phyloP scores from a whole-genome alignment of 2,797 vertebrate genomes.

The Tokudaia muenninki region DNA sequence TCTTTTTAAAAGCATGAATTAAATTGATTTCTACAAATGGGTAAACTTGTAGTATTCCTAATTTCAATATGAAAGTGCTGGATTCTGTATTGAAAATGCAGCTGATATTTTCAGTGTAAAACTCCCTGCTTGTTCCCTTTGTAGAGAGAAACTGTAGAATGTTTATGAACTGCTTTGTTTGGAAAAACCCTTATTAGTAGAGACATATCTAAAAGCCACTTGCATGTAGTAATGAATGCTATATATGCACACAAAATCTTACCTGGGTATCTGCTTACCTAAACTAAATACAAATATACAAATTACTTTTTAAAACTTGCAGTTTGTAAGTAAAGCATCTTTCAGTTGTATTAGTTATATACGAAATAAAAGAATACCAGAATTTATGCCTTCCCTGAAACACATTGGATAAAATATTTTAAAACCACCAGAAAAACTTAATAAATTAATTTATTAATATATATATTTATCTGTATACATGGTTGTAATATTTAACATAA shows the following conservation, averaged over 20 bases:
- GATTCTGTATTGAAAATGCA: slow-evolving; percentile 64
- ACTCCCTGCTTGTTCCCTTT: not conserved
- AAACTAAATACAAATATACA: slow-evolving; percentile 41
- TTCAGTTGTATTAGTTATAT: slow-evolving; percentile 46
- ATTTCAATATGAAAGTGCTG: slow-evolving; percentile 53
- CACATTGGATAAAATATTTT: not conserved
- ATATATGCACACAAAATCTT: not conserved
- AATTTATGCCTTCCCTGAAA: slow-evolving; percentile 53
- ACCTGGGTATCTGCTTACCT: slow-evolving; percentile 9
- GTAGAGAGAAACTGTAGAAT: not conserved
- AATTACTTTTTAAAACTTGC: slow-evolving; percentile 44
- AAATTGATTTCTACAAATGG: slow-evolving; percentile 63
- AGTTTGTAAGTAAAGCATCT: slow-evolving; percentile 38
- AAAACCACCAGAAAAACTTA: slow-evolving; percentile 30
- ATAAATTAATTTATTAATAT: slow-evolving; percentile 22
- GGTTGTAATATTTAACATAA: slow-evolving; percentile 27
- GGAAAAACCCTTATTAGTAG: not conserved
- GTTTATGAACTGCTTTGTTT: not conserved
- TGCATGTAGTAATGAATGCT: slow-evolving; percentile 39
- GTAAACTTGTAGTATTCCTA: slow-evolving; percentile 86
- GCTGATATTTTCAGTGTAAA: slow-evolving; percentile 47
- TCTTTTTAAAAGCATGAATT: slow-evolving; percentile 78
- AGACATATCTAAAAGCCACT: slow-evolving; percentile 41
- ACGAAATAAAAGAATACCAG: slow-evolving; percentile 41
- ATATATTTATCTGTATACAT: not conserved